Evolutionary conservation across 2,113 vertebrate genomes (phyloP), one percentile per base, ranked within the genome.

Genomic region (Apodemus speciosus): DNA sequence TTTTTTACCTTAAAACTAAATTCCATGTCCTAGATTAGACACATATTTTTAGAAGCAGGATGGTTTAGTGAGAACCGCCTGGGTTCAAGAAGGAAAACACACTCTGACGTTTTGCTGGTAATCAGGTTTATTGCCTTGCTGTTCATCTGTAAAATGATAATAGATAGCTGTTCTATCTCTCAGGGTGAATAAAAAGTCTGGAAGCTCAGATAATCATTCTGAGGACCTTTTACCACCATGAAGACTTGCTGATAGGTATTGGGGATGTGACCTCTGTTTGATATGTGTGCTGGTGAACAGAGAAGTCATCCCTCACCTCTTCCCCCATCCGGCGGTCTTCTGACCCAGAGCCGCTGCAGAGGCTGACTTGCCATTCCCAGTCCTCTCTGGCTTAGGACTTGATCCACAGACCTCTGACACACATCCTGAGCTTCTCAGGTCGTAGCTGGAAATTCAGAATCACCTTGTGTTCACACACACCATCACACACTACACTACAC

Each of bases 1-100:
- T 89, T 56, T 15, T 14, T 94, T 43, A 66, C 94, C 68, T 85
- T 80, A 56, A 93, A 93, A 93, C 89, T 91, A 60, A 32, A 81
- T 79, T 92, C 72, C 75, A 95, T 87, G 89, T 94, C 92, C 92
- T 92, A 93, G 72, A 92, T 73, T 93, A 66, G 8, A 53, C 68
- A n/a, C 2, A 0, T 93, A 93, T 75, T 93, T 96, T 92, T 90
- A 85, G 92, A 97, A 96, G 40, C 49, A 89, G 30, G 14, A 0
- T 90, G 80, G 72, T 91, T 94, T 89, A 75, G 30, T 94, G 56
- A n/a, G 89, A 93, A 94, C 15, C 86, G 79, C 84, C 94, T 81
- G 60, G 75, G 69, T 73, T 72, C 25, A 13, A 85, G 40, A 92
- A 79, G 71, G 23, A 88, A 88, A 77, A 71, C 68, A n/a, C 60